Base-by-base conservation (phyloP, 92 coral and sea anemone species). In the Epizoanthus illoricatus region DNA sequence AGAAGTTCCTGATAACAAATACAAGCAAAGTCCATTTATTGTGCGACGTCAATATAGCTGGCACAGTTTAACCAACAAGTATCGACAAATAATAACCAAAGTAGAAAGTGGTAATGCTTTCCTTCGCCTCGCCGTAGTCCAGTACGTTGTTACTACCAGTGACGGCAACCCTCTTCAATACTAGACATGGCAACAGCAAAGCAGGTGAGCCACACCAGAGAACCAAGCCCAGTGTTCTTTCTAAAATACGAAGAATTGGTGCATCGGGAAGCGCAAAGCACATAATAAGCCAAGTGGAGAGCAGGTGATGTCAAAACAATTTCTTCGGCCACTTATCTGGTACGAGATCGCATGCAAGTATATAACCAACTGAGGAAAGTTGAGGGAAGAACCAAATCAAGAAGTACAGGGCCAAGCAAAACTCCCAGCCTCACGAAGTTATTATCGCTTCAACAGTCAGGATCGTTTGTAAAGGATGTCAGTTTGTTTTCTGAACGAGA, bases 151-250 rank as follows among this genome's bases (percentile, higher is more conserved):
- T 45, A 65, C 11, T 15, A 80, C 75, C 4, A 28, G 49, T n/a
- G 88, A 36, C 66, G 21, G 28, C 82, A 11, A 72, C 45, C 42
- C 80, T 83, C 56, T 84, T 86, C 19, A 74, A 52, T 45, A 78
- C 49, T 39, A 64, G 81, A 17, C 62, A 76, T 42, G 87, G 90
- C 42, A 40, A 79, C 68, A 82, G 75, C 71, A 73, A 64, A 56
- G 45, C n/a, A 21, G 65, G 12, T 33, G 84, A 81, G 57, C 81
- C 92, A 18, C 85, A 90, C 20, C 43, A 83, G 13, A 62, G 93
- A 84, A 90, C 88, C 43, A 90, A 90, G 80, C 90, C 93, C 39
- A 84, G 86, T 72, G 84, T 90, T 5, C 60, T 90, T 18, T 69
- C 65, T 24, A 87, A 70, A 47, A 81, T 90, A 8, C 58, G 88